Base-by-base conservation (phyloP, 37 sponge, comb jelly and placozoan species). In the Aphrocallistes beatrix region DNA sequence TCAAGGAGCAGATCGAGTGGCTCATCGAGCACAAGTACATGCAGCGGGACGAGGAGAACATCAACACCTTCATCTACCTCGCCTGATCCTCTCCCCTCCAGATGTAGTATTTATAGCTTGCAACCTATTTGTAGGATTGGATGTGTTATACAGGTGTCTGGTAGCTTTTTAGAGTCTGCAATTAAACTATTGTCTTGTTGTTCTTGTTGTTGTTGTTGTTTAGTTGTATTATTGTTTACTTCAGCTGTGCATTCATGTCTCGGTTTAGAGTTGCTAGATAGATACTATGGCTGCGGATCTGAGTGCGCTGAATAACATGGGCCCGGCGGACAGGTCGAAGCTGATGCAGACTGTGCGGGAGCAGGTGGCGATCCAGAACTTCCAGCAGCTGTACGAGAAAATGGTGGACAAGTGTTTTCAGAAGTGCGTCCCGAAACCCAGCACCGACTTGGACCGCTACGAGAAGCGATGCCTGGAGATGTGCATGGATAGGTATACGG, bases 1-100 rank as follows among this genome's bases (percentile, higher is more conserved):
- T 95, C 51, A 95, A 95, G 91, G 96, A 95, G 38, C 96, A 95
- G 83, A 91, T 95, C 37, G 96, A 95, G 84, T 93, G 94, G 96
- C 88, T 95, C 23, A 95, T 95, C 23, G 96, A 95, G 39, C 89
- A 95, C 83, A 88, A 88, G 23, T 95, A 95, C 89, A 95, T 95
- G 92, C 91, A 95, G 81, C 84, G 96, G 60, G 94, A 93, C 37
- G 96, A 91, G 28, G 85, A 91, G 9, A 89, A 91, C 75, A 84
- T 90, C 23, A 93, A 91, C 47, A 89, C 91, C 0, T 95, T 93
- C 50, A 81, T 91, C 17, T 95, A 95, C 86, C 51, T 95, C 8
- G 96, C 96, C 45, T 93, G 51, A 88, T 9, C 25, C 23, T 37
- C 8, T 36, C 8, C 38, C n/a, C n/a, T n/a, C n/a, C n/a, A n/a